A percentile compares a stretch with the other conserved stretches of the same genome.
Conservation (phyloP, 2,888 invertebrate genomes). For the Palloptera scutellata region DNA sequence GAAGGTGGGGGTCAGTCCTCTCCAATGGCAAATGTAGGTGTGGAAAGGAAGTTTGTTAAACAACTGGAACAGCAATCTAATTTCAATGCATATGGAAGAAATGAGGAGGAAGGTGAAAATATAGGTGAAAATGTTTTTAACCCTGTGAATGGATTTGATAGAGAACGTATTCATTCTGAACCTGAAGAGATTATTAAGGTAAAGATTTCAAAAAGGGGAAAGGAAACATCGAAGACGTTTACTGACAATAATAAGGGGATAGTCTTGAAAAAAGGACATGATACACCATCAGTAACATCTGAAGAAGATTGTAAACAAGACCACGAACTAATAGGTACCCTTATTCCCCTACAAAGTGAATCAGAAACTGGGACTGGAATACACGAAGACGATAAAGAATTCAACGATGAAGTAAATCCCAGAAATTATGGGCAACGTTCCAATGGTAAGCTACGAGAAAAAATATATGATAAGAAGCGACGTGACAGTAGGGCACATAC, state of each 20-base stretch:
- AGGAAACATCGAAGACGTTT: background rate
- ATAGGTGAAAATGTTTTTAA: no score
- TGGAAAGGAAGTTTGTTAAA: conserved; percentile 1
- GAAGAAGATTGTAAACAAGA: background rate
- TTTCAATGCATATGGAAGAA: background rate
- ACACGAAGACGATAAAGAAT: background rate
- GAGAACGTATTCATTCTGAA: no score
- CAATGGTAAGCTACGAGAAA: background rate
- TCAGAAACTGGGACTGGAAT: background rate
- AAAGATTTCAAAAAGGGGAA: background rate
- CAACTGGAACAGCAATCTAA: conserved; percentile 5
- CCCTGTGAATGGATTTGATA: no score
- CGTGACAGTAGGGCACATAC: no score
- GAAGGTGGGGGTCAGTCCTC: background rate
- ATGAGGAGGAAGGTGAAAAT: background rate
- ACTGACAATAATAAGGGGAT: background rate
- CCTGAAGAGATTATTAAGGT: no score
- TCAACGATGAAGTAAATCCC: conserved; percentile 9
- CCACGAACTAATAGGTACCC: background rate
- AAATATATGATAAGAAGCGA: background rate
- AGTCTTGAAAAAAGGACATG: background rate
- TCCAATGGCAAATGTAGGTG: conserved; percentile 23
- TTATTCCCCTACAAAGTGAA: conserved; percentile 3
- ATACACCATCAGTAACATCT: background rate
- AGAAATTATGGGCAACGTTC: background rate